Percentiles rank a stretch among this genome's conserved stretches.
phyloP scores from a whole-genome alignment of 1,140 invertebrate species.

The Sinonovacula constricta region DNA sequence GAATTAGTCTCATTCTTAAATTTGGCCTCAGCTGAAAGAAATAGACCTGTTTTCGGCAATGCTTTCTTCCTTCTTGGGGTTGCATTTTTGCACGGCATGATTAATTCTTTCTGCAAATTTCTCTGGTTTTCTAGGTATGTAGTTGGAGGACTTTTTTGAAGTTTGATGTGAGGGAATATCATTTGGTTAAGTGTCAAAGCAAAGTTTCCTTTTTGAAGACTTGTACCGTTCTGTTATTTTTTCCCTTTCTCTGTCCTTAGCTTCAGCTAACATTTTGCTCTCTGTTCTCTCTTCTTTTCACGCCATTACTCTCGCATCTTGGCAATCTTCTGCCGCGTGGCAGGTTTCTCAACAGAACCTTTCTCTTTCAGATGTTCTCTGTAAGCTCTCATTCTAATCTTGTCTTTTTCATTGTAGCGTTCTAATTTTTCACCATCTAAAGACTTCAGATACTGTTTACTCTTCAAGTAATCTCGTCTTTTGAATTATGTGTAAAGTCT shows the following conservation, averaged over 20 bases:
- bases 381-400: slow-evolving; percentile 22
- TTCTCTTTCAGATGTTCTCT: neutral
- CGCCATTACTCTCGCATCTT: slow-evolving; percentile 42
- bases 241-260: neutral
- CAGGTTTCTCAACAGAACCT: neutral
- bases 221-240: slow-evolving; percentile 11
- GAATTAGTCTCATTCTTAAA: slow-evolving; percentile 1
- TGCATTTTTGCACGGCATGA: slow-evolving; percentile 2
- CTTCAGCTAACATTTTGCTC: neutral
- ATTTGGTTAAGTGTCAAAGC: neutral
- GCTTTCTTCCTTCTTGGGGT: slow-evolving; percentile 17
- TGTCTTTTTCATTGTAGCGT: slow-evolving; percentile 25
- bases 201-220: neutral
- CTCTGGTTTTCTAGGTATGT: slow-evolving; percentile 12
- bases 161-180: no score
- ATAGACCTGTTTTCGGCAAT: neutral
- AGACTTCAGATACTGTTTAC: neutral
- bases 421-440: neutral
- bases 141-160: neutral
- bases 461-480: neutral
- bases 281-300: slow-evolving; percentile 30
- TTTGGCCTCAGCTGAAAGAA: slow-evolving; percentile 14
- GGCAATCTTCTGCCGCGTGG: neutral
- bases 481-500: no score
- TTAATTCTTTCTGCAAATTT: slow-evolving; percentile 26